Conservation (phyloP, 2,888 invertebrate genomes). For the Emmelina monodactyla region DNA sequence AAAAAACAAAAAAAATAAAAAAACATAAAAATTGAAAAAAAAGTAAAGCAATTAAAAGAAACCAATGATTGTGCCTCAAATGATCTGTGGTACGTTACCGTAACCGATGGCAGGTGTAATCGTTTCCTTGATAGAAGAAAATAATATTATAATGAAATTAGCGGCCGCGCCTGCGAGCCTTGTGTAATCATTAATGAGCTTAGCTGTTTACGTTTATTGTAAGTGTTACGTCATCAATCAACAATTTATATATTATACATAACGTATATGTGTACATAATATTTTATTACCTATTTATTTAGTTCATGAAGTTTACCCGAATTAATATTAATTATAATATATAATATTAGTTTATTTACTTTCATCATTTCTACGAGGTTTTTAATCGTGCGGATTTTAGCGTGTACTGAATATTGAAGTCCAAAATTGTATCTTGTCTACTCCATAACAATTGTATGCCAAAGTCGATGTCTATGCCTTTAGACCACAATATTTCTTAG, state of each 20-base stretch:
- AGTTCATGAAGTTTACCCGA: conserved; percentile 59
- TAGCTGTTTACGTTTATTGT: conserved; percentile 65
- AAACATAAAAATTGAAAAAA: conserved; percentile 31
- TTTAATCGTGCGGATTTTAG: conserved; percentile 16
- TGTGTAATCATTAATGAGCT: conserved; percentile 64
- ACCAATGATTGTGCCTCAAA: conserved; percentile 68
- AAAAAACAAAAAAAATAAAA: conserved; percentile 25
- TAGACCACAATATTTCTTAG: conserved; percentile 38
- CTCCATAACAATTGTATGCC: conserved; percentile 53
- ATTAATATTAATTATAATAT: conserved; percentile 30
- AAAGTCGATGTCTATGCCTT: conserved; percentile 57
- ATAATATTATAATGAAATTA: conserved; percentile 44
- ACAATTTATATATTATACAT: conserved; percentile 56
- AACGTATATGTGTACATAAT: conserved; percentile 48
- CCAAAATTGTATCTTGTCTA: conserved; percentile 20
- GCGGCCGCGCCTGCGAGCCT: conserved; percentile 50
- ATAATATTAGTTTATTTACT: conserved; percentile 20
- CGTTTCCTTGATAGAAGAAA: conserved; percentile 43
- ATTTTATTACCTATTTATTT: conserved; percentile 54
- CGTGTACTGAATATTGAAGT: conserved; percentile 16
- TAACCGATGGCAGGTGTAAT: conserved; percentile 59
- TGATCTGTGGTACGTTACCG: conserved; percentile 67
- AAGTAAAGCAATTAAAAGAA: conserved; percentile 59
- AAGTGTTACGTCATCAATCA: conserved; percentile 65
- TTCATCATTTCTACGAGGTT: conserved; percentile 12